These are phyloP conservation scores for Drosophila silvestris DNA, from an alignment of 2,888 invertebrate genomes.

Conservation along the genomic window DNA sequence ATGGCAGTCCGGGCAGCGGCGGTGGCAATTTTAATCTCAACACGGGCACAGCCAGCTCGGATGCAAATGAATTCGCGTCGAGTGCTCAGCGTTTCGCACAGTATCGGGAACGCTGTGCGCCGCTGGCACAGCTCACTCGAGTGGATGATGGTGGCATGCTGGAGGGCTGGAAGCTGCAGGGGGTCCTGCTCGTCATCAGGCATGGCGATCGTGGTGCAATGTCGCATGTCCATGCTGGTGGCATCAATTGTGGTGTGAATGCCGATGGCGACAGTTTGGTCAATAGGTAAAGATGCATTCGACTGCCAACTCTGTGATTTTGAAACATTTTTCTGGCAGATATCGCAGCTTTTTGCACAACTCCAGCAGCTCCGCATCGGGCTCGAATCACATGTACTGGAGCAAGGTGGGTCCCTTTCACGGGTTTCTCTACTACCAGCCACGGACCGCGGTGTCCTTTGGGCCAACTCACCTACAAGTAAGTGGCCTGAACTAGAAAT, in stretches of 20 bases:
- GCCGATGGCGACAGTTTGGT: constrained; percentile 85
- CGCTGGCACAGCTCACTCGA: constrained; percentile 89
- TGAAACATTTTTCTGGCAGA: constrained; percentile 51
- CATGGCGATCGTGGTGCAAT: constrained; percentile 96
- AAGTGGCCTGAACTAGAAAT: constrained; percentile 39
- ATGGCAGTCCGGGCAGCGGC: constrained; percentile 41
- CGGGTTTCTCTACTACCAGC: constrained; percentile 91
- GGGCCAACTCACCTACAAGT: constrained; percentile 92
- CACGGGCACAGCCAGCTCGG: constrained; percentile 43
- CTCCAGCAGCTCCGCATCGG: constrained; percentile 79
- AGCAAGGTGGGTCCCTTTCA: constrained; percentile 93
- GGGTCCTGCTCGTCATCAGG: constrained; percentile 90
- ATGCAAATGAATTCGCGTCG: constrained; percentile 32
- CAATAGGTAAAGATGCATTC: constrained; percentile 79
- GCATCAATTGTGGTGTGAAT: constrained; percentile 90
- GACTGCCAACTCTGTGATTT: neutral
- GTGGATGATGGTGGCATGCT: constrained; percentile 89
- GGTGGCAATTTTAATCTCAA: constrained; percentile 48
- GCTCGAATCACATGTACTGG: constrained; percentile 89
- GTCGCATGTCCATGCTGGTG: constrained; percentile 91
- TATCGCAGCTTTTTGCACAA: constrained; percentile 84
- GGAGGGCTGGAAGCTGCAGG: constrained; percentile 85
- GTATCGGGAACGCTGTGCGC: constrained; percentile 90
- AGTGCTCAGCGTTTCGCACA: constrained; percentile 83
- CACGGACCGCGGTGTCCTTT: constrained; percentile 90